Evolutionary conservation across 2,888 invertebrate species (phyloP).

Genomic region (Catocala nupta): DNA sequence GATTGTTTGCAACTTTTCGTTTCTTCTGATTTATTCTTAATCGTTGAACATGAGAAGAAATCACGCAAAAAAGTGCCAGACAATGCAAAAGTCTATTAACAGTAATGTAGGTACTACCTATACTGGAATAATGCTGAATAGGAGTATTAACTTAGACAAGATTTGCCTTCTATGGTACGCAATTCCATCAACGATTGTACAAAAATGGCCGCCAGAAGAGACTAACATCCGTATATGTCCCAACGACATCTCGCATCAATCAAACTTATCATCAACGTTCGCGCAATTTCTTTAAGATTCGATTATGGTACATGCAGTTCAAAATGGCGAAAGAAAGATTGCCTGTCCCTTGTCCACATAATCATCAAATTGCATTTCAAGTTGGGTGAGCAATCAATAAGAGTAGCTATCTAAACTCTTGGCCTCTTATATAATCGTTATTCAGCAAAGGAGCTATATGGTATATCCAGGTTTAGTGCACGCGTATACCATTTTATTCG

Average conservation of each 20-base stretch:
- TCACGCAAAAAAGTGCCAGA: too few species aligned
- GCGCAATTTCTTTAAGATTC: constrained; percentile 19
- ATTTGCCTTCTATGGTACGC: background rate
- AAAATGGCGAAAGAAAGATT: background rate
- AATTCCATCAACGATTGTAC: constrained; percentile 1
- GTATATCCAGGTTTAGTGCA: too few species aligned
- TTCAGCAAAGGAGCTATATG: too few species aligned
- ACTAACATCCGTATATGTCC: constrained; percentile 35
- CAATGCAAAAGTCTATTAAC: too few species aligned
- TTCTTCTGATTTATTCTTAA: too few species aligned
- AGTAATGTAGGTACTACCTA: too few species aligned
- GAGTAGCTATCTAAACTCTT: too few species aligned
- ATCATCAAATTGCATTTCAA: background rate
- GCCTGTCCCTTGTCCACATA: background rate
- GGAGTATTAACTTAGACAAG: background rate
- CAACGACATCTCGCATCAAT: constrained; percentile 42
- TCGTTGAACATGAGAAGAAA: too few species aligned
- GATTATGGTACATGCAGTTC: constrained; percentile 9
- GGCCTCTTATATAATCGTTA: too few species aligned
- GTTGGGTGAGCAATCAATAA: too few species aligned
- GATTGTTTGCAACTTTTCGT: too few species aligned
- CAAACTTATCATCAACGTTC: constrained; percentile 28
- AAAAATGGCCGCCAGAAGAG: constrained; percentile 3
- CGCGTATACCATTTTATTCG: too few species aligned
- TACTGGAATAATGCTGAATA: background rate